Conservation (phyloP, 2,888 invertebrate species). For the Fragum fragum region DNA sequence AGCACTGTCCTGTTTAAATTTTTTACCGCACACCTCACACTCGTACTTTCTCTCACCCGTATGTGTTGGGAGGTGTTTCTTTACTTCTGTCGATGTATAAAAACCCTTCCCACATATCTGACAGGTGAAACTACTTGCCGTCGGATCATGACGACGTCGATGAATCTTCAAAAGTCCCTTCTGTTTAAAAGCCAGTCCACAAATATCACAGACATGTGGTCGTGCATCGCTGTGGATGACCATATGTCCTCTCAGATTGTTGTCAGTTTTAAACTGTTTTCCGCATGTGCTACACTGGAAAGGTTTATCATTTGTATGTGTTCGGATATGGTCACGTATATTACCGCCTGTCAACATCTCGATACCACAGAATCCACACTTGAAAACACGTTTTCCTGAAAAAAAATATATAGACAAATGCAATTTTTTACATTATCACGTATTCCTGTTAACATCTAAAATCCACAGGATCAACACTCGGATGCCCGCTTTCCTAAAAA, state of each 20-base stretch:
- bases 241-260: conserved; percentile 60
- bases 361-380: conserved; percentile 31
- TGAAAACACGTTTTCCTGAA: conserved; percentile 25
- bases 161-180: conserved; percentile 19
- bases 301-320: conserved; percentile 57
- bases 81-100: conserved; percentile 59
- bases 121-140: conserved; percentile 59
- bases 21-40: conserved; percentile 60
- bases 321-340: conserved; percentile 46
- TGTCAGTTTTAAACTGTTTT: conserved; percentile 56
- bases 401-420: neutral
- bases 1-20: conserved; percentile 53
- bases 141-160: neutral
- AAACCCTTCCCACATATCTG: conserved; percentile 60
- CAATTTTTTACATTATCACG: neutral
- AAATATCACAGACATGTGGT: conserved; percentile 66
- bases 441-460: too few species aligned
- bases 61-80: conserved; percentile 67
- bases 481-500: too few species aligned
- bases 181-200: conserved; percentile 64
- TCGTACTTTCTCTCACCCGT: conserved; percentile 65
- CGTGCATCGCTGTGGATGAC: conserved; percentile 64
- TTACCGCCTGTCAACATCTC: conserved; percentile 27
- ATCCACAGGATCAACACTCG: too few species aligned
- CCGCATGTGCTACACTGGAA: conserved; percentile 57